Conservation (phyloP, 2,797 vertebrate species). For the Nannoperca australis region DNA sequence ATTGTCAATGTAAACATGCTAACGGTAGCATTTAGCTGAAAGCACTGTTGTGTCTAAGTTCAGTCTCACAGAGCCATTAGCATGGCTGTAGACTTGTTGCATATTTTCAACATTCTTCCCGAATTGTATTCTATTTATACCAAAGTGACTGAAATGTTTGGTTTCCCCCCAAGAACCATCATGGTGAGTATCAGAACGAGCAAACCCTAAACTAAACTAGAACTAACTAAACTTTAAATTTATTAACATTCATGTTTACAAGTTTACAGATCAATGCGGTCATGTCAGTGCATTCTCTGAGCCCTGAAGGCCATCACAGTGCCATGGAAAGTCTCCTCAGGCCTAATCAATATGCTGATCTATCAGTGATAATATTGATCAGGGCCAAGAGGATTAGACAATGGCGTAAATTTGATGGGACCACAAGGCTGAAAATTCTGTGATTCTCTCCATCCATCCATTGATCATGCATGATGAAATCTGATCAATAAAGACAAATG, state of each 20-base stretch:
- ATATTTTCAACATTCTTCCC: neutral
- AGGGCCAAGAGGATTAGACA: conserved; percentile 3
- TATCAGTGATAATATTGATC: conserved; percentile 33
- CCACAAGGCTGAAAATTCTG: neutral
- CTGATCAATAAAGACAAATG: conserved; percentile 6
- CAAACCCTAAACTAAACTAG: neutral
- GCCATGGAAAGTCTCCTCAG: conserved; percentile 42
- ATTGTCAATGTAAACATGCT: neutral
- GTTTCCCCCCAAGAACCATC: neutral
- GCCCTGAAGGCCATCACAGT: conserved; percentile 13
- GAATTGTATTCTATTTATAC: neutral
- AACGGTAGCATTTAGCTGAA: neutral
- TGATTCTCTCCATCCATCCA: neutral
- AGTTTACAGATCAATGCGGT: too few relatives aligned
- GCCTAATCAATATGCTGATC: conserved; percentile 31
- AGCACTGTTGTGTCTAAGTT: too few relatives aligned
- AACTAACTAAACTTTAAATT: too few relatives aligned
- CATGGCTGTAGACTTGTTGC: too few relatives aligned
- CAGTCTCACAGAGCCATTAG: neutral
- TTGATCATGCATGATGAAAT: neutral
- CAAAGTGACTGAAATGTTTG: neutral
- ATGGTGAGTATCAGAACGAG: neutral
- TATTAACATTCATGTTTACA: too few relatives aligned
- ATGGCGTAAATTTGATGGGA: conserved; percentile 1
- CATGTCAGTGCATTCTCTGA: conserved; percentile 12